Conservation (phyloP, 2,113 vertebrate species). For the Spheniscus mendiculus region DNA sequence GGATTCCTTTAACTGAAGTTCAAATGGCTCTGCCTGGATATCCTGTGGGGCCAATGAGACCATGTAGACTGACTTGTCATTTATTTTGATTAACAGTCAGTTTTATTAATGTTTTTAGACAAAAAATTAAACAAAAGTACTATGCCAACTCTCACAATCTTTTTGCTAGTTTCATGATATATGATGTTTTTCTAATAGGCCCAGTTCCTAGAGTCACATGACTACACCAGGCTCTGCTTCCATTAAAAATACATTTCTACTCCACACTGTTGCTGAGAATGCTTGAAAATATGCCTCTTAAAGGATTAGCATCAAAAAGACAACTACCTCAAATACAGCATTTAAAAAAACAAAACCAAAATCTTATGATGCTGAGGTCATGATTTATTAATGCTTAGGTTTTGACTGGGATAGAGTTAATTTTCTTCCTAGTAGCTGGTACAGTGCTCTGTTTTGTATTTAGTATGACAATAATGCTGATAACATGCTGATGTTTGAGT, state of each 20-base stretch:
- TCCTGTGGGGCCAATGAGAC: neutral
- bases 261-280: neutral
- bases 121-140: neutral
- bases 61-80: neutral
- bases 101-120: neutral
- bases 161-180: neutral
- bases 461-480: no score
- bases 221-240: neutral
- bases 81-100: neutral
- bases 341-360: neutral
- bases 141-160: neutral
- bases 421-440: no score
- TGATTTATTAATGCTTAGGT: neutral
- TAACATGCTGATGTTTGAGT: no score
- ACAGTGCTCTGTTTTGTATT: no score
- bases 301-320: neutral
- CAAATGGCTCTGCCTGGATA: neutral
- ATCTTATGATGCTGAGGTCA: neutral
- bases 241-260: neutral
- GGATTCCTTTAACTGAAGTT: neutral
- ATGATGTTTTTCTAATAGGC: neutral
- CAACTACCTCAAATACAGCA: neutral
- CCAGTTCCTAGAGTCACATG: neutral
- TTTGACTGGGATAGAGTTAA: no score
- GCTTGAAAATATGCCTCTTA: neutral